Percentiles rank a stretch among this genome's conserved stretches.
These are phyloP conservation scores for Miichthys miiuy DNA, from an alignment of 2,797 vertebrate genomes.

Conservation along the genomic window DNA sequence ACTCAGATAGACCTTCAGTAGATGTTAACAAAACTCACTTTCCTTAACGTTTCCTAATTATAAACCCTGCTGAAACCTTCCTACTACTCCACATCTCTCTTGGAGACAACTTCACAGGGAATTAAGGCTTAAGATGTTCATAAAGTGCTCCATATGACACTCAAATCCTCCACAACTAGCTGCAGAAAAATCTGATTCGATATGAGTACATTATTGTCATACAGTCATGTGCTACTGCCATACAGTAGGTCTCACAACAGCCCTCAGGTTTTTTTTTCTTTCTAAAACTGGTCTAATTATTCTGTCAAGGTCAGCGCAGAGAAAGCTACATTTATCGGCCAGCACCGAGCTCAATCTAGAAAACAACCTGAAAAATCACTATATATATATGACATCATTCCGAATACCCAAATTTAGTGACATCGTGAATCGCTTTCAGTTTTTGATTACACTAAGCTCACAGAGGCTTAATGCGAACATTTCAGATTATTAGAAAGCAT, in stretches of 20 bases:
- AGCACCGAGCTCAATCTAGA: conserved; percentile 54
- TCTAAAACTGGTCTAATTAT: conserved; percentile 45
- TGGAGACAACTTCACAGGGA: conserved; percentile 59
- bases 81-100: conserved; percentile 31
- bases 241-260: conserved; percentile 65
- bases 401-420: conserved; percentile 57
- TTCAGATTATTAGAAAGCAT: conserved; percentile 61
- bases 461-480: conserved; percentile 58
- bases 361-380: conserved; percentile 33
- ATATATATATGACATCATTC: conserved; percentile 67
- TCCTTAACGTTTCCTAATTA: conserved; percentile 21
- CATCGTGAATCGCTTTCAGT: conserved; percentile 59
- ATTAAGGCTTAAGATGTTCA: conserved; percentile 83
- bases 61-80: conserved; percentile 54
- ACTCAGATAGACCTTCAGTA: conserved; percentile 56
- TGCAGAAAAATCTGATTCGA: conserved; percentile 44
- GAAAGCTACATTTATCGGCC: conserved; percentile 61
- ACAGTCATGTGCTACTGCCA: conserved; percentile 65
- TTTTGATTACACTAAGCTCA: conserved; percentile 56
- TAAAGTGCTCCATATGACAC: conserved; percentile 83
- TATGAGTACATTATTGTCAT: conserved; percentile 34
- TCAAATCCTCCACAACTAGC: conserved; percentile 55
- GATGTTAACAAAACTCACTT: conserved; percentile 46
- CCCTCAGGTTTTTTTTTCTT: conserved; percentile 34
- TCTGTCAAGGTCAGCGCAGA: conserved; percentile 48